These are phyloP conservation scores for Coregonus clupeaformis DNA, from an alignment of 2,113 vertebrate genomes.

Conservation along the genomic window DNA sequence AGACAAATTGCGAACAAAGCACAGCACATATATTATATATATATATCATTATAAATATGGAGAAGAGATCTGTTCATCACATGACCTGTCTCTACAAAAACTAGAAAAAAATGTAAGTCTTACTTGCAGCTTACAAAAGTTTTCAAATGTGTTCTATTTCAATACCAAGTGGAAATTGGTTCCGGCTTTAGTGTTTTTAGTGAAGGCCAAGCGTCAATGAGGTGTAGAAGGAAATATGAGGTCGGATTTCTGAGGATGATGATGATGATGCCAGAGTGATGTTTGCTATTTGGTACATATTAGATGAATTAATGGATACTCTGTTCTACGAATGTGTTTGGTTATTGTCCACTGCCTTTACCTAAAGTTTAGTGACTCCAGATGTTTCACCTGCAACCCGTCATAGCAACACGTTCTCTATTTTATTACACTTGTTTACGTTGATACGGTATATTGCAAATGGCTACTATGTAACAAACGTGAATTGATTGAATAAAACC, in stretches of 20 bases:
- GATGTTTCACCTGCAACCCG: neutral
- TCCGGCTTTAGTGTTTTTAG: neutral
- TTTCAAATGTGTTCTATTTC: conserved; percentile 26
- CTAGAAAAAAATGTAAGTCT: conserved; percentile 21
- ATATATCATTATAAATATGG: too few relatives aligned
- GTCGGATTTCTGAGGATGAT: neutral
- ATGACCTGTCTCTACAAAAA: neutral
- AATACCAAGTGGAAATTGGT: conserved; percentile 28
- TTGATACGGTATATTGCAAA: neutral
- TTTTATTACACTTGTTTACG: neutral
- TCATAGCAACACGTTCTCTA: neutral
- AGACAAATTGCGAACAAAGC: neutral
- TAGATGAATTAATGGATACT: neutral
- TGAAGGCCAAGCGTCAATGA: conserved; percentile 5
- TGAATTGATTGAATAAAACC: neutral
- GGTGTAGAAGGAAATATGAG: neutral
- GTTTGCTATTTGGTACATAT: neutral
- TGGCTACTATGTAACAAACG: neutral
- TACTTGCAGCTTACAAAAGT: conserved; percentile 30
- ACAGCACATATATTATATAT: too few relatives aligned
- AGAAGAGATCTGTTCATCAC: neutral
- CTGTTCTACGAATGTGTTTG: neutral
- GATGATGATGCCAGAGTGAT: neutral
- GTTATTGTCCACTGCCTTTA: neutral
- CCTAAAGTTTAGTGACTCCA: neutral